Percentiles rank a stretch among this genome's conserved stretches.
Evolutionary conservation across 2,888 invertebrate genomes (phyloP).

Genomic region (Cantharis rustica): DNA sequence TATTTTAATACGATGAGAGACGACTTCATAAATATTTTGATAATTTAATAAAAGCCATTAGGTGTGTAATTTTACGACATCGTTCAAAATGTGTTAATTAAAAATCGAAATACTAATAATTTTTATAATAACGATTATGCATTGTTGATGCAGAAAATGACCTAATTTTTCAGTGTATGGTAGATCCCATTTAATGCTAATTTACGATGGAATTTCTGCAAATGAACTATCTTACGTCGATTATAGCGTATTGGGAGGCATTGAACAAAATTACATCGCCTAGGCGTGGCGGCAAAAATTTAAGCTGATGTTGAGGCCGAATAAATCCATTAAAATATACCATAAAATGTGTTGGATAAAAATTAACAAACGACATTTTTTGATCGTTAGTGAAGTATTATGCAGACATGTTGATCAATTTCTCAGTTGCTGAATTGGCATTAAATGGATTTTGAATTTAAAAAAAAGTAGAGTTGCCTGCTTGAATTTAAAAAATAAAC

Average conservation of each 20-base stretch:
- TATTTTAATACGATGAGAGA: neutral
- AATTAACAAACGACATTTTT: too few relatives aligned
- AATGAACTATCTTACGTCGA: neutral
- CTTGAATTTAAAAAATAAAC: neutral
- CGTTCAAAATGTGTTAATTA: neutral
- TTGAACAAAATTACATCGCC: neutral
- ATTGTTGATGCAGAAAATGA: too few relatives aligned
- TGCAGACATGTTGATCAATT: neutral
- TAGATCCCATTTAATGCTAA: neutral
- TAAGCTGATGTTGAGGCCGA: neutral
- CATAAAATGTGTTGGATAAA: too few relatives aligned
- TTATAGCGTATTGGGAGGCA: neutral
- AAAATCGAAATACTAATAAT: neutral
- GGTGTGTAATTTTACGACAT: neutral
- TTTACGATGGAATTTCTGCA: neutral
- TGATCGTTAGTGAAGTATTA: too few relatives aligned
- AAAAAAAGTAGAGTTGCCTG: too few relatives aligned
- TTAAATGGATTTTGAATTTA: too few relatives aligned
- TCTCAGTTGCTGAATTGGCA: too few relatives aligned
- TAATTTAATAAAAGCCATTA: neutral
- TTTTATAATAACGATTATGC: too few relatives aligned
- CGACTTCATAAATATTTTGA: neutral
- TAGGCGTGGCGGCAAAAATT: neutral
- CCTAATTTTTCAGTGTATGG: neutral
- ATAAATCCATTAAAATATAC: neutral